These are phyloP conservation scores for Panopea generosa DNA, from an alignment of 2,888 invertebrate genomes.

Conservation along the genomic window DNA sequence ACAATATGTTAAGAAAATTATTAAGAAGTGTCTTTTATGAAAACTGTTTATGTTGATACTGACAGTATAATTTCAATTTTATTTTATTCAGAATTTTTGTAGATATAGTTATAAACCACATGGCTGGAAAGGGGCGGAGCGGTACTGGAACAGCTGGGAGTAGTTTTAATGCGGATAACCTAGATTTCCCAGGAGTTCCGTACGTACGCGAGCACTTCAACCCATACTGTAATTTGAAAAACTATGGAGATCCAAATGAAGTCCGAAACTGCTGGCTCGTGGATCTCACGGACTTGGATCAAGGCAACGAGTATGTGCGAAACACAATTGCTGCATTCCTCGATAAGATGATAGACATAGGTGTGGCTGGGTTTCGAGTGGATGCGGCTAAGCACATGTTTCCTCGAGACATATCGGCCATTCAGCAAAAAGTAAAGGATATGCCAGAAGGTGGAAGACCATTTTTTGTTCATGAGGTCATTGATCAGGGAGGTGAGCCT, in stretches of 20 bases:
- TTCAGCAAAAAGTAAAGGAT: slow-evolving; percentile 67
- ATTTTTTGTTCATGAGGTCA: slow-evolving; percentile 81
- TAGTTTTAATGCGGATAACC: slow-evolving; percentile 77
- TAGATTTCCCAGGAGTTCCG: slow-evolving; percentile 85
- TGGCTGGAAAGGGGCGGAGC: slow-evolving; percentile 88
- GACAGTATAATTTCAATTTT: too few relatives aligned
- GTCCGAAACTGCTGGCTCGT: slow-evolving; percentile 90
- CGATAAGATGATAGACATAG: slow-evolving; percentile 75
- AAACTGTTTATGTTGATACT: too few relatives aligned
- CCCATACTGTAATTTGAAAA: slow-evolving; percentile 85
- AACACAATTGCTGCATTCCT: slow-evolving; percentile 76
- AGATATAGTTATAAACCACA: slow-evolving; percentile 94
- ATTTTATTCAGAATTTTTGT: slow-evolving; percentile 90
- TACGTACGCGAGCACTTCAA: slow-evolving; percentile 88
- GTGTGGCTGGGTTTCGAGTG: slow-evolving; percentile 81
- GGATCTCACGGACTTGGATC: slow-evolving; percentile 92
- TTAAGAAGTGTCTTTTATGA: too few relatives aligned
- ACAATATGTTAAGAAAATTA: too few relatives aligned
- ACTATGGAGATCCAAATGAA: slow-evolving; percentile 80
- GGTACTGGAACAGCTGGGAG: slow-evolving; percentile 88
- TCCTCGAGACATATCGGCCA: slow-evolving; percentile 76
- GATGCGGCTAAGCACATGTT: slow-evolving; percentile 84
- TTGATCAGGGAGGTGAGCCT: slow-evolving; percentile 81
- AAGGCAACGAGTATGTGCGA: slow-evolving; percentile 85
- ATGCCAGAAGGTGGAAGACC: slow-evolving; percentile 77